Evolutionary conservation across 2,113 vertebrate species (phyloP).

Genomic region (Scartelaos histophorus): DNA sequence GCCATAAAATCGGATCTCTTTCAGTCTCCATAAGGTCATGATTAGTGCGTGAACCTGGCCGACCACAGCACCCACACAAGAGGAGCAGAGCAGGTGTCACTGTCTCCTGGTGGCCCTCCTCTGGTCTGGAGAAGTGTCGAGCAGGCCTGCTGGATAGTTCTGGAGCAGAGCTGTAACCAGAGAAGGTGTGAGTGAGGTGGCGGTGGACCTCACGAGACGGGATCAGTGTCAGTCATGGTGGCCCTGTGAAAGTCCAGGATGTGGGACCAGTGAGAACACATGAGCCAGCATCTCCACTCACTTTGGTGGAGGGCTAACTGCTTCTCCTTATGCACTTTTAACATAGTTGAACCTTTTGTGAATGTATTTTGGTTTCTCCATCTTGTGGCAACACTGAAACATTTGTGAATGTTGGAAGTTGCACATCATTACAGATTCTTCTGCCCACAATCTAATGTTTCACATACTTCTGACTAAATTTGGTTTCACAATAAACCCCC

Average conservation of each 20-base stretch:
- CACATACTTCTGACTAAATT: too few species aligned
- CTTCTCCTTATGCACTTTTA: constrained; percentile 2
- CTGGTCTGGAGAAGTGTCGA: constrained; percentile 24
- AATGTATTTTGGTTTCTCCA: not conserved
- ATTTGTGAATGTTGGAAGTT: not conserved
- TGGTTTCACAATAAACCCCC: too few species aligned
- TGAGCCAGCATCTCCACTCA: constrained; percentile 9
- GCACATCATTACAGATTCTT: not conserved
- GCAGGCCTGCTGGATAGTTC: constrained; percentile 31
- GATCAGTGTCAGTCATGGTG: constrained; percentile 32
- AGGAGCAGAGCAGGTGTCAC: constrained; percentile 31
- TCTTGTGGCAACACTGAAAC: not conserved
- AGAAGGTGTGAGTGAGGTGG: constrained; percentile 44
- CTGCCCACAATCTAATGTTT: too few species aligned
- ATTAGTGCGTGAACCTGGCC: constrained; percentile 1
- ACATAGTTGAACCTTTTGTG: not conserved
- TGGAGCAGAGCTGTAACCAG: constrained; percentile 41
- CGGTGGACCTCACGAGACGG: constrained; percentile 16
- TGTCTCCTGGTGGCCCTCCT: constrained; percentile 28
- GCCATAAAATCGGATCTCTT: constrained; percentile 13
- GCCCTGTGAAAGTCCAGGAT: constrained; percentile 26
- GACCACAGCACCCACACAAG: not conserved
- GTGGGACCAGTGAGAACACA: constrained; percentile 12
- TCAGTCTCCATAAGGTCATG: constrained; percentile 6
- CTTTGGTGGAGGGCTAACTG: not conserved